Percentiles rank a stretch among this genome's conserved stretches.
phyloP scores from a whole-genome alignment of 1,140 invertebrate genomes.

The Heliothis virescens region DNA sequence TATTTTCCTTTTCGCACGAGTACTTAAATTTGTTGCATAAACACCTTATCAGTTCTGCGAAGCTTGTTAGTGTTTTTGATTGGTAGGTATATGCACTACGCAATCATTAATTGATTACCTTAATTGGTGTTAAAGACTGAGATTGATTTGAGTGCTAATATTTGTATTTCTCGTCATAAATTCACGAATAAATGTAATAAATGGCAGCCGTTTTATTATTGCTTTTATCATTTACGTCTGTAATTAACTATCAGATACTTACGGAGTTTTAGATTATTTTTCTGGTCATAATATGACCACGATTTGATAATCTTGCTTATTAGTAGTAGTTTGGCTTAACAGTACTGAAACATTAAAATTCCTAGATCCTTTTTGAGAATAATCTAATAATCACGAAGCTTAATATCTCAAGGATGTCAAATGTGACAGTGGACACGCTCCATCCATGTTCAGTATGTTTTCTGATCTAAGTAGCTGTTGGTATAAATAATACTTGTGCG shows the following conservation, averaged over 20 bases:
- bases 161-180: not conserved
- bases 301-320: too few species aligned
- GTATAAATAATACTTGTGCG: conserved; percentile 68
- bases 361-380: too few species aligned
- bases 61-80: not conserved
- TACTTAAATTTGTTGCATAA: not conserved
- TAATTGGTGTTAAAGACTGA: conserved; percentile 11
- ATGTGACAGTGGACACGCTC: not conserved
- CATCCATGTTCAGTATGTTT: conserved; percentile 51
- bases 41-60: not conserved
- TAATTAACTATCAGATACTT: not conserved
- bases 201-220: conserved; percentile 8
- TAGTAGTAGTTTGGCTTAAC: too few species aligned
- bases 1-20: not conserved
- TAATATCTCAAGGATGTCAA: not conserved
- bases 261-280: too few species aligned
- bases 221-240: not conserved
- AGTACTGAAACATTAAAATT: too few species aligned
- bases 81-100: not conserved
- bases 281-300: too few species aligned
- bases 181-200: not conserved
- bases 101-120: not conserved
- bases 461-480: conserved; percentile 61
- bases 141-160: not conserved
- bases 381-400: too few species aligned